Conservation (phyloP, 1,140 invertebrate species). For the Melipona quadrifasciata region DNA sequence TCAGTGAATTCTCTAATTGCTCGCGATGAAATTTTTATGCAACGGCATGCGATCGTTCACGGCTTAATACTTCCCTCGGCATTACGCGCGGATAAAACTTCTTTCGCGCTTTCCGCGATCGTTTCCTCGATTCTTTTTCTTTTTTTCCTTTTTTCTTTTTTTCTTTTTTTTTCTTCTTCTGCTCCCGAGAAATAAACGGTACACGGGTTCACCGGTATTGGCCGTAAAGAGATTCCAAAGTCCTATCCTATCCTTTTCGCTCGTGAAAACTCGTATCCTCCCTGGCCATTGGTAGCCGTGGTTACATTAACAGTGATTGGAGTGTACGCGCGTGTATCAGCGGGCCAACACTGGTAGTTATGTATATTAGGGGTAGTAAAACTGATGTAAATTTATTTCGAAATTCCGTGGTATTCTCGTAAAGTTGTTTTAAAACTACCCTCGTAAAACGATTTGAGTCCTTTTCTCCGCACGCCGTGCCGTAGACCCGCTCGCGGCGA, state of each 20-base stretch:
- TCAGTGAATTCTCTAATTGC: constrained; percentile 2
- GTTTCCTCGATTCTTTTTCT: not conserved
- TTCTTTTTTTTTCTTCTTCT: not conserved
- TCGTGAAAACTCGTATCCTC: not conserved
- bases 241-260: constrained; percentile 65
- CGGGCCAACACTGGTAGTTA: constrained; percentile 79
- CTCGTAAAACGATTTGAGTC: constrained; percentile 80
- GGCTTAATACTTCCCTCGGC: too few relatives aligned
- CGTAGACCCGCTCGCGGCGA: constrained; percentile 41
- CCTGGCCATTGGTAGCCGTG: not conserved
- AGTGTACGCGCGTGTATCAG: constrained; percentile 68
- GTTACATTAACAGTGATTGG: constrained; percentile 55
- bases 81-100: not conserved
- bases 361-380: constrained; percentile 79
- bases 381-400: constrained; percentile 80
- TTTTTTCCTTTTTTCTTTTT: too few relatives aligned
- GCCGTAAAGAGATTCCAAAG: constrained; percentile 59
- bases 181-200: not conserved
- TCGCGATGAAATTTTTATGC: constrained; percentile 21
- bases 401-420: constrained; percentile 74
- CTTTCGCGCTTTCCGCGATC: not conserved
- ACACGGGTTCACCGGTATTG: constrained; percentile 26
- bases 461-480: constrained; percentile 59
- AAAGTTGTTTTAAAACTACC: constrained; percentile 78
- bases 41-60: not conserved